A percentile compares a stretch with the other conserved stretches of the same genome.
Evolutionary conservation across 2,888 invertebrate species (phyloP).

Genomic region (Diarsia brunnea): DNA sequence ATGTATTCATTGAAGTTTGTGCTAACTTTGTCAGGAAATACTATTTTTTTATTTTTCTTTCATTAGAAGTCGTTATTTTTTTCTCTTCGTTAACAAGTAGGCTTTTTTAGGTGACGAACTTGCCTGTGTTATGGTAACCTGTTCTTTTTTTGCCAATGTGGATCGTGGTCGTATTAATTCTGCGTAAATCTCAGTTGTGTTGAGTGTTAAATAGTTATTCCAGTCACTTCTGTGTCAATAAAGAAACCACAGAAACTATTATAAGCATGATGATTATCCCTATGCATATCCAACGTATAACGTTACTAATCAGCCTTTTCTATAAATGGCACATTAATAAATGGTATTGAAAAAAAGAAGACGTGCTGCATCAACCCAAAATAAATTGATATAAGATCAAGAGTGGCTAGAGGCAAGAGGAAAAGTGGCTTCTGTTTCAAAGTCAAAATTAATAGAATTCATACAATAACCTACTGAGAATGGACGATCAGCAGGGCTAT

Average conservation of each 20-base stretch:
- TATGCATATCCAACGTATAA: too few relatives aligned
- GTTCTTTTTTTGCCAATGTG: not conserved
- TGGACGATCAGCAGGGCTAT: not conserved
- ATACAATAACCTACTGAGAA: not conserved
- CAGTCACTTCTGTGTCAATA: not conserved
- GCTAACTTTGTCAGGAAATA: conserved; percentile 34
- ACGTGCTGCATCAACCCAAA: not conserved
- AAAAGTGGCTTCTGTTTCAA: not conserved
- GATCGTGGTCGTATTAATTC: not conserved
- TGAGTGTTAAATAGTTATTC: too few relatives aligned
- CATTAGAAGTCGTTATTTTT: conserved; percentile 1
- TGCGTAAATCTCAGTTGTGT: not conserved
- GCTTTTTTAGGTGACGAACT: not conserved
- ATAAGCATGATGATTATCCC: too few relatives aligned
- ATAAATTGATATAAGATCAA: not conserved
- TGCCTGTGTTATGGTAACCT: not conserved
- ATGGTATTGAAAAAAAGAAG: not conserved
- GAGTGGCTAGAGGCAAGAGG: not conserved
- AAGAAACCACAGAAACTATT: too few relatives aligned
- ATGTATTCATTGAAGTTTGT: conserved; percentile 25
- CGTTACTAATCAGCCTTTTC: too few relatives aligned
- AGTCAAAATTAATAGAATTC: not conserved
- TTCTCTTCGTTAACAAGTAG: not conserved
- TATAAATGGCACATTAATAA: not conserved
- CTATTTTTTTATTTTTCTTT: conserved; percentile 14